Percentiles rank a stretch among this genome's conserved stretches.
These are phyloP conservation scores for Zoanthus sansibaricus DNA, from an alignment of 92 coral and sea anemone genomes.

Conservation along the genomic window DNA sequence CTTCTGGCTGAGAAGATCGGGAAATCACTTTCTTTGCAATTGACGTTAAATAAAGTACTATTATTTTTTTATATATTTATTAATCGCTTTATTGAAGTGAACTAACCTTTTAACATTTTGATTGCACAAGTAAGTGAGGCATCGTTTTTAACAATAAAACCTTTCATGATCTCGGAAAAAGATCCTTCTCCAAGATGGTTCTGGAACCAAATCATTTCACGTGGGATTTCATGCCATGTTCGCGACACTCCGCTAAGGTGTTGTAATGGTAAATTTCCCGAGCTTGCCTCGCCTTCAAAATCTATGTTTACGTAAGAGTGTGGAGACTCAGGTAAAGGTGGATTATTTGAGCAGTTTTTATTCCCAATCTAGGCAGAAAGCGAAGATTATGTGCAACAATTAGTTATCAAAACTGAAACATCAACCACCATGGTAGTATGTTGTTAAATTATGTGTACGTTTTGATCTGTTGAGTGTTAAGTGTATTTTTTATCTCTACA, in stretches of 20 bases:
- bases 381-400: too few species aligned
- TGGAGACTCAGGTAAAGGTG: neutral
- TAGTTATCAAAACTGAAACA: too few species aligned
- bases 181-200: constrained; percentile 27
- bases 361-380: neutral
- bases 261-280: neutral
- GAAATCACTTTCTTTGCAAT: too few species aligned
- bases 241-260: neutral
- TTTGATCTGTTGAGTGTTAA: too few species aligned
- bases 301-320: constrained; percentile 28
- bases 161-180: constrained; percentile 17
- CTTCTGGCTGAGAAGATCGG: too few species aligned
- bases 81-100: too few species aligned
- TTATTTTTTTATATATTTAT: neutral
- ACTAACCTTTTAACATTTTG: constrained; percentile 44
- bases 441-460: too few species aligned
- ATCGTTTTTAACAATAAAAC: neutral
- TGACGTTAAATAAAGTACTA: too few species aligned
- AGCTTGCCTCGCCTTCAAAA: neutral
- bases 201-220: constrained; percentile 28
- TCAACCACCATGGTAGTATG: too few species aligned
- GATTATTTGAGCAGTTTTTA: neutral
- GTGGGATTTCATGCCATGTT: constrained; percentile 41
- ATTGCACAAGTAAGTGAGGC: constrained; percentile 29
- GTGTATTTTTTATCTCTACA: too few species aligned